A percentile compares a stretch with the other conserved stretches of the same genome.
Conservation (phyloP, 1,140 invertebrate species). For the Halictus rubicundus region DNA sequence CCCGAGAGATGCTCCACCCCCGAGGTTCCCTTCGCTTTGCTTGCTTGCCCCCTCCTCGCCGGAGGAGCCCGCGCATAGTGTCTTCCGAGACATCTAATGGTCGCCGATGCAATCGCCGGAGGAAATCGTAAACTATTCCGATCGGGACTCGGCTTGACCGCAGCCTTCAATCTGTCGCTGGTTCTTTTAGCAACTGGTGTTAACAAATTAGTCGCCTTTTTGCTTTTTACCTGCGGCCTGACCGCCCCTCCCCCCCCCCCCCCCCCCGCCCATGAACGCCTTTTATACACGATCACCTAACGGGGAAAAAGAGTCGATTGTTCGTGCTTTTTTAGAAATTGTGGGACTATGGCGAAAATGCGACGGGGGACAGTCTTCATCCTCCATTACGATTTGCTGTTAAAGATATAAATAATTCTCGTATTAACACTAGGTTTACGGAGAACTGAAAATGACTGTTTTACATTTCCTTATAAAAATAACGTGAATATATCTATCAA, state of each 20-base stretch:
- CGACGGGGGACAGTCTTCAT: too few species aligned
- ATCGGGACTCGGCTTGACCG: slow-evolving; percentile 21
- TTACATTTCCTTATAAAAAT: too few species aligned
- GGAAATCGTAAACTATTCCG: slow-evolving; percentile 26
- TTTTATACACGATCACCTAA: neutral
- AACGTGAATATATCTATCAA: too few species aligned
- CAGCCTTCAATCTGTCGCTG: slow-evolving; percentile 3
- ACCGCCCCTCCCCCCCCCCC: too few species aligned
- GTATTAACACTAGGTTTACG: too few species aligned
- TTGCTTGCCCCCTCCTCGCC: slow-evolving; percentile 8
- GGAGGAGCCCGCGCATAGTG: slow-evolving; percentile 38
- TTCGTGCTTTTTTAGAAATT: too few species aligned
- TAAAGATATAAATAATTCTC: too few species aligned
- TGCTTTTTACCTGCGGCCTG: too few species aligned
- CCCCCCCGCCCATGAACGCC: neutral
- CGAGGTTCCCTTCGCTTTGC: slow-evolving; percentile 32
- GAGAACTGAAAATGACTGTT: too few species aligned
- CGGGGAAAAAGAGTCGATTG: too few species aligned
- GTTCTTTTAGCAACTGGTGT: neutral
- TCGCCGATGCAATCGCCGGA: slow-evolving; percentile 35
- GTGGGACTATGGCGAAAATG: too few species aligned
- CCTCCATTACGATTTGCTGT: too few species aligned
- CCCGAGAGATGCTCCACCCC: slow-evolving; percentile 69
- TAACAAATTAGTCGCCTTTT: neutral
- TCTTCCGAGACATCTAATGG: slow-evolving; percentile 52